Percentiles rank a stretch among this genome's conserved stretches.
Evolutionary conservation across 23 tunicate genomes (phyloP).

Genomic region (Trididemnum nubilum): DNA sequence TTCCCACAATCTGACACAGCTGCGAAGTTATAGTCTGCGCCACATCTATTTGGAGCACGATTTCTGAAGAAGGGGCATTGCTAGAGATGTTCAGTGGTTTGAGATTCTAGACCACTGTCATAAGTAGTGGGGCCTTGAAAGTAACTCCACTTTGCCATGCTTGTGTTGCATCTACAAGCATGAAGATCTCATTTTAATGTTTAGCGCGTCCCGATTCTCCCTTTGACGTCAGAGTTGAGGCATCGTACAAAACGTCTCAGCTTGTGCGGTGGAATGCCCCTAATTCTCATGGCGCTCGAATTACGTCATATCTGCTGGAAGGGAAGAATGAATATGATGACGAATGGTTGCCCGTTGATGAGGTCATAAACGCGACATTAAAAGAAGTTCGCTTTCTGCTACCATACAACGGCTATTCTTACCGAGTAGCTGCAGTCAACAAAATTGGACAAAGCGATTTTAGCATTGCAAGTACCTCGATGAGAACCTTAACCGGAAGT

Average conservation of each 20-base stretch:
- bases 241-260: conserved; percentile 7
- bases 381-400: conserved; percentile 32
- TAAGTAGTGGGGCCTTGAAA: too few species aligned
- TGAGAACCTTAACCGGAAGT: conserved; percentile 1
- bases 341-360: conserved; percentile 28
- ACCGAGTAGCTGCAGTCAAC: conserved; percentile 45
- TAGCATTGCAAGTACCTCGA: conserved; percentile 21
- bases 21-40: too few species aligned
- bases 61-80: too few species aligned
- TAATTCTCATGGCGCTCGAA: conserved; percentile 21
- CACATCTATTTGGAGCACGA: too few species aligned
- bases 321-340: conserved; percentile 36
- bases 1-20: too few species aligned
- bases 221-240: background rate
- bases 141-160: too few species aligned
- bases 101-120: too few species aligned
- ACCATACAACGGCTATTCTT: conserved; percentile 56
- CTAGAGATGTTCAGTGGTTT: too few species aligned
- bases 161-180: too few species aligned
- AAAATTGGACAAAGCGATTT: conserved; percentile 25
- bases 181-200: too few species aligned
- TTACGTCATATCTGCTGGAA: conserved; percentile 31
- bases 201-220: conserved; percentile 47
- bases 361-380: conserved; percentile 3
- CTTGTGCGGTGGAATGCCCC: conserved; percentile 36